A percentile compares a stretch with the other conserved stretches of the same genome.
phyloP scores from a whole-genome alignment of 1,140 invertebrate genomes.

The Platyscapa corneri region DNA sequence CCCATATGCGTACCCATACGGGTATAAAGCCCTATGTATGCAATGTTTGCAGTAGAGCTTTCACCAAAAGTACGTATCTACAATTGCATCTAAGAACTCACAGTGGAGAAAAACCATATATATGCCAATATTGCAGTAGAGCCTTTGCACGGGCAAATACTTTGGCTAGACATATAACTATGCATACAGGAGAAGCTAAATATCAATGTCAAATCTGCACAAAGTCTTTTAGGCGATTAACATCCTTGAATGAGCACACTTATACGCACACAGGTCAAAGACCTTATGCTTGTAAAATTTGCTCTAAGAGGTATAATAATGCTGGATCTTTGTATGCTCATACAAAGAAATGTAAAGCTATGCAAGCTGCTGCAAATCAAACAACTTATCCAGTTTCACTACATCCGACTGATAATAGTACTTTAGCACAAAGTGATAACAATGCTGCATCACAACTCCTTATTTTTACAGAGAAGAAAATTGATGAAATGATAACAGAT shows the following conservation, averaged over 20 bases:
- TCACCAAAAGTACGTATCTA: slow-evolving; percentile 72
- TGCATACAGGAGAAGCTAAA: slow-evolving; percentile 77
- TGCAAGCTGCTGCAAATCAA: slow-evolving; percentile 15
- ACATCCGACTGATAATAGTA: slow-evolving; percentile 43
- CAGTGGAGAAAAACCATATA: slow-evolving; percentile 71
- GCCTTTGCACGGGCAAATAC: slow-evolving; percentile 82
- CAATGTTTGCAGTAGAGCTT: slow-evolving; percentile 69
- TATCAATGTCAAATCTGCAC: slow-evolving; percentile 69
- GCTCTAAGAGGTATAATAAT: slow-evolving; percentile 78
- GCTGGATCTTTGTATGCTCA: slow-evolving; percentile 69
- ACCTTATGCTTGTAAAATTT: slow-evolving; percentile 73
- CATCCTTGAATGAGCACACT: slow-evolving; percentile 68
- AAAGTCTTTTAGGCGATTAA: slow-evolving; percentile 67
- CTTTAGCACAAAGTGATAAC: slow-evolving; percentile 52
- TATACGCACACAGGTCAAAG: slow-evolving; percentile 72
- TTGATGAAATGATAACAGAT: slow-evolving; percentile 56
- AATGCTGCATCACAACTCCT: slow-evolving; percentile 53
- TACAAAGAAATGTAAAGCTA: slow-evolving; percentile 68
- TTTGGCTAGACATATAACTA: slow-evolving; percentile 88
- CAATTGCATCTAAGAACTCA: slow-evolving; percentile 68
- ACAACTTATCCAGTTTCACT: slow-evolving; percentile 52
- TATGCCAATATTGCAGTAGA: slow-evolving; percentile 85
- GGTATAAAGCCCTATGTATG: slow-evolving; percentile 71
- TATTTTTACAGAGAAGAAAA: slow-evolving; percentile 63
- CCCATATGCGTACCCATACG: slow-evolving; percentile 70